Evolutionary conservation across 1,140 invertebrate species (phyloP).

Genomic region (Thalassaphorura encarpata): DNA sequence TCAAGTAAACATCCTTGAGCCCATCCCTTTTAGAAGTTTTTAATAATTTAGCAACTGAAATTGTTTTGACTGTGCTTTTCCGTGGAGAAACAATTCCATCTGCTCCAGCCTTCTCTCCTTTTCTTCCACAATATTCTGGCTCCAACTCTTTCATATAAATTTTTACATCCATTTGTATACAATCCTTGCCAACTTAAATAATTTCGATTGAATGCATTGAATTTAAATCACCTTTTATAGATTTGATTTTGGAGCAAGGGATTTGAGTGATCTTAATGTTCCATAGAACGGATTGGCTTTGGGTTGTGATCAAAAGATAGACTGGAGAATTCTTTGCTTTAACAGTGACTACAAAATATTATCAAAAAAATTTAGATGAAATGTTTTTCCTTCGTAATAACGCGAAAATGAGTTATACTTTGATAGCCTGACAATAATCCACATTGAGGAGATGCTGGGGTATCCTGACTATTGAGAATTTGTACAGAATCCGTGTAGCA

Average conservation of each 20-base stretch:
- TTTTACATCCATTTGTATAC: too few relatives aligned
- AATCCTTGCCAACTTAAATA: too few relatives aligned
- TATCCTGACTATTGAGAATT: conserved; percentile 38
- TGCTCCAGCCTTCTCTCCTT: too few relatives aligned
- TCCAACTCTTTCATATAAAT: too few relatives aligned
- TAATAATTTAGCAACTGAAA: too few relatives aligned
- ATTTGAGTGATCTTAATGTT: conserved; percentile 36
- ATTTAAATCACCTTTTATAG: conserved; percentile 10
- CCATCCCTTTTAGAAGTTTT: too few relatives aligned
- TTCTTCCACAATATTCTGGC: too few relatives aligned
- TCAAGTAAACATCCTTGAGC: too few relatives aligned
- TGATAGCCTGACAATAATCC: conserved; percentile 37
- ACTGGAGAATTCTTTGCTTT: conserved; percentile 34
- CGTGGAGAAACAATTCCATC: too few relatives aligned
- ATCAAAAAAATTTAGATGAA: neutral
- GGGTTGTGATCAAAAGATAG: conserved; percentile 36
- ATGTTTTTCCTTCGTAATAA: neutral
- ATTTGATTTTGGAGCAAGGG: conserved; percentile 32
- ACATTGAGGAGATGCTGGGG: conserved; percentile 37
- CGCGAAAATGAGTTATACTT: conserved; percentile 32
- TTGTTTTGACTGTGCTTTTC: too few relatives aligned
- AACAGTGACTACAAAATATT: conserved; percentile 35
- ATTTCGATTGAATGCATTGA: too few relatives aligned
- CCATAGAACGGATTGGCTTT: conserved; percentile 36
- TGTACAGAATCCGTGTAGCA: conserved; percentile 38